Evolutionary conservation across 2,797 vertebrate genomes (phyloP), one percentile per base, ranked within the genome.

Genomic region (Sparidentex hasta): DNA sequence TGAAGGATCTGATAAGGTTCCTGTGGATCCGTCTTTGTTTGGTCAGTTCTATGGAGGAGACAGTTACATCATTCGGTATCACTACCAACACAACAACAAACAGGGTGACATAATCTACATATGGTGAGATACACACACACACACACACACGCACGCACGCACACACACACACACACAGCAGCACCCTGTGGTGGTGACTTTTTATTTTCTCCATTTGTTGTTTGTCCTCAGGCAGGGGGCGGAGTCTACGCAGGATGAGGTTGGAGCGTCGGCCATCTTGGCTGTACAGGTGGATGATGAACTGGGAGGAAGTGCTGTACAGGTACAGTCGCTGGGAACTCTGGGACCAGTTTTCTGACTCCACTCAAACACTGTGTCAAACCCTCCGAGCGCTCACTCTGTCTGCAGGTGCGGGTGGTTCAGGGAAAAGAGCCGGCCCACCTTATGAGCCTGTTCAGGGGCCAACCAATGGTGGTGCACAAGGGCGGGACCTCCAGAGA

Each of bases 31-130:
- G 0, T 78, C 79, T 0, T 1, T 44, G 7, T 76, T 84, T 0
- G 91, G 93, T n/a, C 95, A 94, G 82, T 95, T 95, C 79, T 95
- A 82, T 27, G 93, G 94, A n/a, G 94, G 93, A 56, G 94, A 95
- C 82, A 92, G 92, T 81, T 95, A 95, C 91, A 76, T 95, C 78
- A 90, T 95, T 51, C 85, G 76, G 58, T 95, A 95, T 71, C 54
- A 75, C 27, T 95, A 94, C 75, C 76, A 61, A 1, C 87, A 91
- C 25, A 44, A 50, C 0, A 16, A 29, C 11, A 71, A 76, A 20
- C n/a, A 21, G 0, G 88, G 92, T 18, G 80, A 91, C 56, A 79
- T 95, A 41, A 89, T 95, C 78, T 95, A 95, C 82, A 90, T 92
- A 4, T 95, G 95, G 94, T 95, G 78, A 93, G 87, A 62, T 0